A percentile compares a stretch with the other conserved stretches of the same genome.
Conservation (phyloP, 2,797 vertebrate species). For the Onychomys arenicola region DNA sequence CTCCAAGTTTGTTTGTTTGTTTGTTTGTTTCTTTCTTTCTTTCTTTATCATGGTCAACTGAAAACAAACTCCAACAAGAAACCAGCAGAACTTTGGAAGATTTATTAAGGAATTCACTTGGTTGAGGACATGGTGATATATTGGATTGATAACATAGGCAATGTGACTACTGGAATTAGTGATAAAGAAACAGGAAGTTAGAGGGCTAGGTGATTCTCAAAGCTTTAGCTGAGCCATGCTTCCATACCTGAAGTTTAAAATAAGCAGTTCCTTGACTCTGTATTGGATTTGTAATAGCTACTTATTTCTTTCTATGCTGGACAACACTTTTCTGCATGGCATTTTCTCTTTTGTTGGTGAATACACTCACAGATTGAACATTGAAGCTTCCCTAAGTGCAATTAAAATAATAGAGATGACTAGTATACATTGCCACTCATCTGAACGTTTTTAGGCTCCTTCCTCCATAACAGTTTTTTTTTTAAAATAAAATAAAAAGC, state of each 20-base stretch:
- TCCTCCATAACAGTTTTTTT: background rate
- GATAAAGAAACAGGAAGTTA: slow-evolving; percentile 43
- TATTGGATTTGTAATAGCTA: background rate
- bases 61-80: background rate
- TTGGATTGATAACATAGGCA: background rate
- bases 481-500: slow-evolving; percentile 12
- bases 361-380: background rate
- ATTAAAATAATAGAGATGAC: background rate
- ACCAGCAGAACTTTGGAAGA: slow-evolving; percentile 30
- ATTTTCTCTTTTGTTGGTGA: background rate
- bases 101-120: slow-evolving; percentile 48
- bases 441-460: background rate
- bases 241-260: background rate
- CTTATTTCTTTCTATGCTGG: background rate
- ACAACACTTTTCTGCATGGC: background rate
- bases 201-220: background rate
- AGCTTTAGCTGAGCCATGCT: background rate
- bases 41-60: background rate
- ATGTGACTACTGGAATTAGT: slow-evolving; percentile 48
- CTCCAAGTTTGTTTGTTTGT: no score
- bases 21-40: no score
- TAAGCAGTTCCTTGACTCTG: slow-evolving; percentile 26
- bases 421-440: background rate
- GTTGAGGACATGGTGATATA: background rate
- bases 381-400: background rate